A percentile compares a stretch with the other conserved stretches of the same genome.
phyloP scores from a whole-genome alignment of 2,113 vertebrate genomes.

The Microcebus griseorufus region DNA sequence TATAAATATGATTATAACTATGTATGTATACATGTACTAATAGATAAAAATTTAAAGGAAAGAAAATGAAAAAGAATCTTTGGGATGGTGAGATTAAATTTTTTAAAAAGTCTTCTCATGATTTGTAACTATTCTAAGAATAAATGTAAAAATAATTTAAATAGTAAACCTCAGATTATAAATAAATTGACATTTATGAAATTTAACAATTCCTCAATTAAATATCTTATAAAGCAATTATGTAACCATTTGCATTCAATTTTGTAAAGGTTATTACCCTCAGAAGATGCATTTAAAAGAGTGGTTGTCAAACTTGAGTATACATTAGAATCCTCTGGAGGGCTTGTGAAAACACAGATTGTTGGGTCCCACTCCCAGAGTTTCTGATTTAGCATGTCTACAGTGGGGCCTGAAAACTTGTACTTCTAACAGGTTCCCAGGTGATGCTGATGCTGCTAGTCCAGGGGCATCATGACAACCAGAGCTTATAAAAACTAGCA shows the following conservation, averaged over 20 bases:
- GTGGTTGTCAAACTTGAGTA: neutral
- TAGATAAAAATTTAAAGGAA: neutral
- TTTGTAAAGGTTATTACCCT: conserved; percentile 36
- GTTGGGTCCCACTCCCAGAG: neutral
- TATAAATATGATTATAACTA: neutral
- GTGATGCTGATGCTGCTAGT: neutral
- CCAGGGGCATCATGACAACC: neutral
- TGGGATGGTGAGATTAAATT: neutral
- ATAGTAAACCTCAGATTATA: conserved; percentile 25
- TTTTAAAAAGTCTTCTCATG: neutral
- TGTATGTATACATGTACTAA: neutral
- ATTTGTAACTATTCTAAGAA: neutral
- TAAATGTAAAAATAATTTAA: conserved; percentile 34
- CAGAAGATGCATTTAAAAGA: conserved; percentile 29
- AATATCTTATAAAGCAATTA: conserved; percentile 14
- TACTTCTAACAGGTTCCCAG: neutral
- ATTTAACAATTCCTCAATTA: neutral
- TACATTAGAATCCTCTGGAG: neutral
- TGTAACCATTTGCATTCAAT: neutral
- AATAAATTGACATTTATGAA: neutral
- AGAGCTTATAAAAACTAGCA: neutral
- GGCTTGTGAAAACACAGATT: neutral
- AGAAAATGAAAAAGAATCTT: conserved; percentile 25
- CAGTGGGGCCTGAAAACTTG: neutral
- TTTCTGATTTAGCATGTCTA: neutral